These are phyloP conservation scores for Myocastor coypus DNA, from an alignment of 2,113 vertebrate genomes.

Conservation along the genomic window DNA sequence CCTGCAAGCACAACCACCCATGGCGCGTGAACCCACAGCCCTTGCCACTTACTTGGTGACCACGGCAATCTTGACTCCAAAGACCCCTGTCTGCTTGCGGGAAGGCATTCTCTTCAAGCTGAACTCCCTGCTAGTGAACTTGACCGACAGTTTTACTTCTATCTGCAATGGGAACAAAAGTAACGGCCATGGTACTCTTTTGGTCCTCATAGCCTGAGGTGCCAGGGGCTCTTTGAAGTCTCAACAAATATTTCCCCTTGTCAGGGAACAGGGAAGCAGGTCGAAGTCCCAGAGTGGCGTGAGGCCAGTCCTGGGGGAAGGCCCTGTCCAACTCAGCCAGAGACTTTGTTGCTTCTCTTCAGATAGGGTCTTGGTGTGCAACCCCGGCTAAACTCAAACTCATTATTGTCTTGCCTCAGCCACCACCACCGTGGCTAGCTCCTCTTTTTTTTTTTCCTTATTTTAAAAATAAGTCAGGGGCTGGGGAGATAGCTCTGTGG, in stretches of 20 bases:
- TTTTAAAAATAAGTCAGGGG: not conserved
- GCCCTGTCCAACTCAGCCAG: not conserved
- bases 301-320: not conserved
- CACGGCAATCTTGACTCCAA: slow-evolving; percentile 96
- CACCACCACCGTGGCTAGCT: not conserved
- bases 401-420: not conserved
- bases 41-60: slow-evolving; percentile 95
- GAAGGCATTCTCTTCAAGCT: slow-evolving; percentile 97
- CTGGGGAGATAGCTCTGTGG: too few species aligned
- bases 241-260: not conserved
- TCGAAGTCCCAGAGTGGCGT: not conserved
- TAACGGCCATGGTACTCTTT: not conserved
- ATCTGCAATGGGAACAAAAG: slow-evolving; percentile 86
- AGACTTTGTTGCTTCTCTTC: not conserved
- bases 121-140: slow-evolving; percentile 98
- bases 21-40: rapidly evolving
- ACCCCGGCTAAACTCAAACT: not conserved
- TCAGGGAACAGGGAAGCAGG: not conserved
- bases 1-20: rapidly evolving
- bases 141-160: slow-evolving; percentile 97
- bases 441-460: not conserved
- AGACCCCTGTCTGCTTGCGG: slow-evolving; percentile 95
- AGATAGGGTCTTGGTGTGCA: not conserved
- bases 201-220: not conserved
- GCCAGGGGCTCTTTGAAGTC: not conserved